These are phyloP conservation scores for Napeogenes sylphis DNA, from an alignment of 2,888 invertebrate species.

Conservation along the genomic window DNA sequence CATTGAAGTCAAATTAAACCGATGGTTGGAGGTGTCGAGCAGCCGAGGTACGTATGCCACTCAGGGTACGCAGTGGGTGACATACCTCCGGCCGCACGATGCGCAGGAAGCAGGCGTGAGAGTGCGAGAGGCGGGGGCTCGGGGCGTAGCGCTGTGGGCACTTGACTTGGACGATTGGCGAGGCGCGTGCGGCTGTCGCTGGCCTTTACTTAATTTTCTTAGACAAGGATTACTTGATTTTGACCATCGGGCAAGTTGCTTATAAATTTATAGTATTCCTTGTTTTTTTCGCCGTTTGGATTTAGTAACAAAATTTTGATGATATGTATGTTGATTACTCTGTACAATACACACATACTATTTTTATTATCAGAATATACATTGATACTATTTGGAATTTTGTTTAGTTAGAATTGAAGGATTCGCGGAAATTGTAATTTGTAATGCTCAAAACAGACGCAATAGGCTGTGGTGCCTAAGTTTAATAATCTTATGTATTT, in stretches of 20 bases:
- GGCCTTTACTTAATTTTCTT: constrained; percentile 82
- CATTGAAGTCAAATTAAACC: constrained; percentile 78
- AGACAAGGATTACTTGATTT: constrained; percentile 58
- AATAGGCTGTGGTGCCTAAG: not conserved
- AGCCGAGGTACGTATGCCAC: constrained; percentile 86
- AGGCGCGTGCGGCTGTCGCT: constrained; percentile 81
- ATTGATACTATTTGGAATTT: not conserved
- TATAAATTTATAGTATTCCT: not conserved
- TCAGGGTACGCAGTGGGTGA: constrained; percentile 86
- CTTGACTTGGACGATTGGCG: constrained; percentile 87
- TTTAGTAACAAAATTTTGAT: not conserved
- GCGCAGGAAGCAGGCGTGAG: constrained; percentile 80
- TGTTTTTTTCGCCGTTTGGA: not conserved
- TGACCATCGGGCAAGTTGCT: constrained; percentile 42
- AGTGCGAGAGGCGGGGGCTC: constrained; percentile 76
- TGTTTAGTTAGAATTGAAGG: not conserved
- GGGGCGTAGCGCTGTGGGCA: constrained; percentile 88
- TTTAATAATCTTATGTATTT: constrained; percentile 1
- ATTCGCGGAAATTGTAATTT: not conserved
- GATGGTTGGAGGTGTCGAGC: constrained; percentile 74
- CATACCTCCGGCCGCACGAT: constrained; percentile 84
- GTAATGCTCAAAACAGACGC: not conserved
- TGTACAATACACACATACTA: not conserved
- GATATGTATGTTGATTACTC: no score
- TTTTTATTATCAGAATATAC: not conserved